Evolutionary conservation across 1,140 invertebrate genomes (phyloP).

Genomic region (Ceratosolen solmsi): DNA sequence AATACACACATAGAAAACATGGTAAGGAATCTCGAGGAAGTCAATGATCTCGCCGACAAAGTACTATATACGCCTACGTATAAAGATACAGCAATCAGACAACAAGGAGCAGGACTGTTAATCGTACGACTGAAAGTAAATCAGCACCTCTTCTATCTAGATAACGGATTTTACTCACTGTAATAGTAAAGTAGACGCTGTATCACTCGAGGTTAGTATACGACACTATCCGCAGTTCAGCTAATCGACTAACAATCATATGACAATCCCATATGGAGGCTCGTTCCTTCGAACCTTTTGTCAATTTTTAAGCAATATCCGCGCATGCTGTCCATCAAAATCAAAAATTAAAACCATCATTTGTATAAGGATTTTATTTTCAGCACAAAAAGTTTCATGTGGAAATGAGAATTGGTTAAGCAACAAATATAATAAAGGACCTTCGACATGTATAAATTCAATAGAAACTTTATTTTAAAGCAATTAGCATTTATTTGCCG

Average conservation of each 20-base stretch:
- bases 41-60: neutral
- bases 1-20: neutral
- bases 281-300: neutral
- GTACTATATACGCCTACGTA: neutral
- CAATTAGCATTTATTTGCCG: neutral
- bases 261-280: neutral
- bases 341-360: too few species aligned
- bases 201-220: neutral
- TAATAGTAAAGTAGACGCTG: neutral
- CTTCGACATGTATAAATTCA: neutral
- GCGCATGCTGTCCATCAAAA: too few species aligned
- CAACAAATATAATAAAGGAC: too few species aligned
- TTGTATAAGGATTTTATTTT: too few species aligned
- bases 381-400: too few species aligned
- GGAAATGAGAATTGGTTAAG: too few species aligned
- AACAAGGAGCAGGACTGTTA: conserved; percentile 27
- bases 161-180: conserved; percentile 34
- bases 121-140: neutral
- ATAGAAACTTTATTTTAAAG: neutral
- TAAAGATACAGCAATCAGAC: neutral
- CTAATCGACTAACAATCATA: neutral
- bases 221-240: neutral
- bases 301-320: neutral
- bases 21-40: neutral
- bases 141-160: neutral